Base-by-base conservation (phyloP, 2,888 invertebrate genomes). In the Drosophila siamana region DNA sequence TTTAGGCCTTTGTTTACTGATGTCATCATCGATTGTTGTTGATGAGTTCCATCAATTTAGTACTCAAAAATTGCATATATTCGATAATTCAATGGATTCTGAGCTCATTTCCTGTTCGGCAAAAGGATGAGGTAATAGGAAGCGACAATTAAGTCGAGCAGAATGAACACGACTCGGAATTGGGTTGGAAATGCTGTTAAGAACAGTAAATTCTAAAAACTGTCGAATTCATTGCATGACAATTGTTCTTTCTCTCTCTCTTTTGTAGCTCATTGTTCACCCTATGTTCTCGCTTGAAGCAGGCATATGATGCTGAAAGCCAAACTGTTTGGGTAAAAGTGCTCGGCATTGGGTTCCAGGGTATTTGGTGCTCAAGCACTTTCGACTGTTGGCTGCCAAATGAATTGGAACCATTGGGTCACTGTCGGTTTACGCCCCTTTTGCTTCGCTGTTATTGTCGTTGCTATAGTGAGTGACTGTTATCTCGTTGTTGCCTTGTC, bases 401-500 rank as follows among this genome's bases (percentile, higher is more conserved):
- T 85, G 86, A 87, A 80, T 67, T 77, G 87, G 78, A 85, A 85
- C 87, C 64, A 78, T 61, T 69, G 60, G 65, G n/a, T 40, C 47
- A 54, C 41, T 38, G 41, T 41, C 38, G 33, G 16, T 51, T 19
- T 55, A 22, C 15, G 38, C 5, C 61, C 43, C 46, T 13, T 11
- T 30, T 36, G 38, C 11, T 11, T 33, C 13, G 22, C 13, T 44
- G 30, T 40, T 57, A 6, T 26, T 50, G 16, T 28, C 28, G 41
- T 54, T 30, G 41, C 41, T n/a, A 52, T 52, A 40, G 52, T 52
- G n/a, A 52, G 26, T n/a, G 36, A 7, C 36, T 41, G 43, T 33
- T 33, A 33, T 43, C 54, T 59, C 54, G n/a, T 55, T 43, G 56
- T 44, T 69, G 50, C 51, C 51, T 57, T 60, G 50, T 33, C 62